A percentile compares a stretch with the other conserved stretches of the same genome.
phyloP scores from a whole-genome alignment of 2,113 vertebrate species.

The Hystrix brachyura region DNA sequence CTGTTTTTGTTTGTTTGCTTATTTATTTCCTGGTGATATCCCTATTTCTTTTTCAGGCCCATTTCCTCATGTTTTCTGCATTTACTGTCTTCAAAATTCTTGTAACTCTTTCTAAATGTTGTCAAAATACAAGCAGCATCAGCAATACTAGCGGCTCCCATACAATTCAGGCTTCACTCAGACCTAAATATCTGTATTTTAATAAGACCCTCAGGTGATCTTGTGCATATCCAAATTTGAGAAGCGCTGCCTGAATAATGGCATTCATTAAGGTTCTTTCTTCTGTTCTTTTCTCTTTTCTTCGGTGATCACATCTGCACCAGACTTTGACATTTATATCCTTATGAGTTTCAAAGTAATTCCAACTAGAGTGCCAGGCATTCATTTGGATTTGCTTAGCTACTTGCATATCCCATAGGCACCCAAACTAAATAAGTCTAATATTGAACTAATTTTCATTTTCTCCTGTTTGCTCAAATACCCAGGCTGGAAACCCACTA shows the following conservation, averaged over 20 bases:
- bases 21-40: not conserved
- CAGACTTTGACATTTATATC: conserved; percentile 28
- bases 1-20: not conserved
- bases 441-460: conserved; percentile 58
- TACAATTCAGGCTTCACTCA: not conserved
- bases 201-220: not conserved
- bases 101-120: not conserved
- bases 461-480: not conserved
- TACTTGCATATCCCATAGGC: conserved; percentile 20
- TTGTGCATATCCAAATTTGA: not conserved
- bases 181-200: not conserved
- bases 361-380: not conserved
- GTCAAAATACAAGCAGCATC: not conserved
- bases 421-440: conserved; percentile 23
- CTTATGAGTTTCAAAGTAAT: conserved; percentile 57
- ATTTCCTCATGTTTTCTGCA: not conserved
- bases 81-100: not conserved
- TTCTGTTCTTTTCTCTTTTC: not conserved
- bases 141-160: not conserved
- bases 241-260: not conserved
- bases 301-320: not conserved
- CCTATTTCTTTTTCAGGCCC: not conserved
- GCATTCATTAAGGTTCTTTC: not conserved
- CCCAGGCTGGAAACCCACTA: conserved; percentile 14
- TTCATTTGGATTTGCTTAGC: conserved; percentile 52